Evolutionary conservation across 2,113 vertebrate species (phyloP).

Genomic region (Actenoides hombroni): DNA sequence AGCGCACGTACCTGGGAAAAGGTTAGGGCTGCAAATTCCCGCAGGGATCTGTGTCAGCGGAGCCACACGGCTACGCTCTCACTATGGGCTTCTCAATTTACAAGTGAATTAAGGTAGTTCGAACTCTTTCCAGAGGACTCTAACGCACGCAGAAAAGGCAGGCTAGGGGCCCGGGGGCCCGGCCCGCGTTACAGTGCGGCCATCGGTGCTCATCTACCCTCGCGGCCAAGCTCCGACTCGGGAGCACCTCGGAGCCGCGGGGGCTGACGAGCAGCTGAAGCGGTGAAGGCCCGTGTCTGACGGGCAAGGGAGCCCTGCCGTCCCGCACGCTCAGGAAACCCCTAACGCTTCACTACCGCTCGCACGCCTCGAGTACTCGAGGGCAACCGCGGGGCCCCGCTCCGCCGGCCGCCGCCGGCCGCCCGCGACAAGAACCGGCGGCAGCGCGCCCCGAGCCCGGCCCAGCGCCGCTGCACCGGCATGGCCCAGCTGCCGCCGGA

Average conservation of each 20-base stretch:
- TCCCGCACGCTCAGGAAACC: too few species aligned
- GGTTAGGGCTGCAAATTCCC: accelerated
- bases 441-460: not conserved
- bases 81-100: accelerated
- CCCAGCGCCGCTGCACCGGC: not conserved
- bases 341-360: not conserved
- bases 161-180: accelerated
- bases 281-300: not conserved
- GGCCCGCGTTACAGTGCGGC: not conserved
- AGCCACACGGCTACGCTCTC: accelerated
- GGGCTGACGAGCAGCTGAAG: accelerated
- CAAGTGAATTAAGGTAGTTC: accelerated
- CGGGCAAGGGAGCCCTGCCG: accelerated
- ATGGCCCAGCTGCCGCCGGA: not conserved
- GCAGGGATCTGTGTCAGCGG: accelerated
- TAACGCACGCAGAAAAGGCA: accelerated
- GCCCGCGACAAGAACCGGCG: not conserved
- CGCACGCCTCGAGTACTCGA: not conserved
- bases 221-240: accelerated
- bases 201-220: accelerated
- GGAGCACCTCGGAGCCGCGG: accelerated
- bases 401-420: not conserved
- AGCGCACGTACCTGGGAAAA: not conserved
- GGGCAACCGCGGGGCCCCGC: not conserved
- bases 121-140: accelerated